A percentile compares a stretch with the other conserved stretches of the same genome.
Conservation (phyloP, 1,140 invertebrate genomes). For the Drosophila auraria region DNA sequence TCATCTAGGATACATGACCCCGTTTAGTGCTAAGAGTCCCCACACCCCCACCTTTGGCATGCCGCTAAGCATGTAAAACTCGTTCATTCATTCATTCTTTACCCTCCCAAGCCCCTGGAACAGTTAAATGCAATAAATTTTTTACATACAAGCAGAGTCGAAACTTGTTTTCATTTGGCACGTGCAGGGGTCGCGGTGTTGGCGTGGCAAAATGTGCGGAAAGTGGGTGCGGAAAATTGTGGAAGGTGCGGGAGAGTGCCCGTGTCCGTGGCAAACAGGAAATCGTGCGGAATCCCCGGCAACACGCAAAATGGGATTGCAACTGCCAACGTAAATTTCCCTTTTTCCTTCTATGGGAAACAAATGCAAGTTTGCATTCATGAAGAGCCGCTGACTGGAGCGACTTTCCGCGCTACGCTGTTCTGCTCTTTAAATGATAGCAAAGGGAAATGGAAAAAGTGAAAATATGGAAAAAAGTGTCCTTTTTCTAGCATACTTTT, state of each 20-base stretch:
- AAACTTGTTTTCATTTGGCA: conserved; percentile 31
- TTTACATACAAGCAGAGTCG: conserved; percentile 36
- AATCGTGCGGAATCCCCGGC: conserved; percentile 57
- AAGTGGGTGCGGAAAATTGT: conserved; percentile 7
- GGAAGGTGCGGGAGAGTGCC: conserved; percentile 8
- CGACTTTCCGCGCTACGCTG: conserved; percentile 14
- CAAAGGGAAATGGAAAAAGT: conserved; percentile 24
- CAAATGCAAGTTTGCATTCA: conserved; percentile 37
- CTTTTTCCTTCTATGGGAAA: conserved; percentile 20
- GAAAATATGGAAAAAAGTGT: conserved; percentile 8
- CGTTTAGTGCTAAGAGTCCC: conserved; percentile 47
- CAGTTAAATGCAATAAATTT: conserved; percentile 71
- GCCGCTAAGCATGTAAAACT: conserved; percentile 69
- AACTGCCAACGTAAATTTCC: conserved; percentile 68
- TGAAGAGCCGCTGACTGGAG: conserved; percentile 28
- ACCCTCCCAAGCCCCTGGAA: conserved; percentile 5
- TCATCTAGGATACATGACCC: conserved; percentile 21
- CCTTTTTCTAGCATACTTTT: conserved; percentile 17
- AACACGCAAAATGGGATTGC: conserved; percentile 71
- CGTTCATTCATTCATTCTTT: conserved; percentile 27
- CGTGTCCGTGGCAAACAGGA: conserved; percentile 37
- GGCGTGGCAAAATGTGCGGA: conserved; percentile 5
- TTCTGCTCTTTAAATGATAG: conserved; percentile 15
- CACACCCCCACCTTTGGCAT: conserved; percentile 30
- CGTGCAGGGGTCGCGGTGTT: conserved; percentile 14